Conservation (phyloP, 2,113 vertebrate species). For the Mastomys coucha region DNA sequence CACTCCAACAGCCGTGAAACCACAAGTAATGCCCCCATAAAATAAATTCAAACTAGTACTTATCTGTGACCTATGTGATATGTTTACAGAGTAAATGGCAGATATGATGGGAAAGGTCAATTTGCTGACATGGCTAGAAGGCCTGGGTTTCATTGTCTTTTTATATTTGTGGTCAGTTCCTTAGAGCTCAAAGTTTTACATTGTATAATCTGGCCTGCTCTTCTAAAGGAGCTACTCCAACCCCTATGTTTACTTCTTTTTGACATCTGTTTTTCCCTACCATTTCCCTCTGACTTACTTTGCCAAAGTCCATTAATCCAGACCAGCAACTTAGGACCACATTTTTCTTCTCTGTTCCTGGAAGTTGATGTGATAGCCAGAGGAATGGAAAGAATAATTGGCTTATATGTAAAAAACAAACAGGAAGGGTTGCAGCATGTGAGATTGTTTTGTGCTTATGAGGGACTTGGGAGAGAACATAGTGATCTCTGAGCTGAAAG, state of each 20-base stretch:
- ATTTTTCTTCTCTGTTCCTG: slow-evolving; percentile 2
- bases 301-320: background rate
- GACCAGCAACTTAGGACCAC: background rate
- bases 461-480: background rate
- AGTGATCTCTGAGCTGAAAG: background rate
- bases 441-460: background rate
- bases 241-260: background rate
- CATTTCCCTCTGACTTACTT: background rate
- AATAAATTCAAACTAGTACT: slow-evolving; percentile 6
- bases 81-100: background rate
- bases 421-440: background rate
- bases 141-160: background rate
- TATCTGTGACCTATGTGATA: background rate
- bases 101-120: slow-evolving; percentile 35
- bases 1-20: slow-evolving; percentile 1
- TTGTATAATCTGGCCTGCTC: background rate
- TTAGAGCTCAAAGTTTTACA: background rate
- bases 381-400: background rate
- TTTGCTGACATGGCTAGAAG: background rate
- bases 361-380: background rate
- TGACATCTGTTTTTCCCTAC: background rate
- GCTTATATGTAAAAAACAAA: background rate
- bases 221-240: slow-evolving; percentile 31
- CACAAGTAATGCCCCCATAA: slow-evolving; percentile 38
- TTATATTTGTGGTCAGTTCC: background rate